Conservation (phyloP, 1,140 invertebrate genomes). For the Pogonus chalceus region DNA sequence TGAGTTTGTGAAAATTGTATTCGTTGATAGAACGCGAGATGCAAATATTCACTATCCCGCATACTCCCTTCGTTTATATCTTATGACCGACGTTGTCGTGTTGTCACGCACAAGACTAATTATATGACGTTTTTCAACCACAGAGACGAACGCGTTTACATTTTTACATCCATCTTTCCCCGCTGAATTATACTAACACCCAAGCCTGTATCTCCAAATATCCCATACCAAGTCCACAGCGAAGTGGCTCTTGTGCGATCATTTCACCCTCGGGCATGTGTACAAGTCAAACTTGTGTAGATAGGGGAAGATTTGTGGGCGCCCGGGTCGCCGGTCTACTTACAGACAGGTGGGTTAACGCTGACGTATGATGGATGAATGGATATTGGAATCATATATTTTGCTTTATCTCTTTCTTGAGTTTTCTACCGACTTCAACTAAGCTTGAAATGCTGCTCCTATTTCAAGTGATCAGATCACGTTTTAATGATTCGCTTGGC, state of each 20-base stretch:
- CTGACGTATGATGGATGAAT: neutral
- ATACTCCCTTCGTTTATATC: too few relatives aligned
- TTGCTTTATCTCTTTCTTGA: neutral
- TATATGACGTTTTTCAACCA: conserved; percentile 15
- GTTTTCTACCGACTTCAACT: too few relatives aligned
- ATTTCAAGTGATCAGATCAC: too few relatives aligned
- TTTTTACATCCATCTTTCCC: neutral
- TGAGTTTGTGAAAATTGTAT: conserved; percentile 15
- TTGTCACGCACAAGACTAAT: conserved; percentile 14
- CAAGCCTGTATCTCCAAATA: too few relatives aligned
- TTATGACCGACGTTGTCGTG: too few relatives aligned
- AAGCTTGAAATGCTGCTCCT: too few relatives aligned
- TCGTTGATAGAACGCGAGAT: conserved; percentile 4
- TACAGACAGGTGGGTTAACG: neutral
- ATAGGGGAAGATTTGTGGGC: neutral
- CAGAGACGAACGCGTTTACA: neutral
- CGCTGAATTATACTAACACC: neutral
- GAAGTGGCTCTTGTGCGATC: too few relatives aligned
- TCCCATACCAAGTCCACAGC: too few relatives aligned
- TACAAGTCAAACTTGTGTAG: neutral
- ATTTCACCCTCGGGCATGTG: too few relatives aligned
- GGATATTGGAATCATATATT: neutral
- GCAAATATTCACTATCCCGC: neutral
- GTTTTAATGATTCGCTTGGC: neutral
- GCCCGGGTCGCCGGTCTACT: neutral